Evolutionary conservation across 2,888 invertebrate genomes (phyloP).

Genomic region (Sarcophaga caerulescens): DNA sequence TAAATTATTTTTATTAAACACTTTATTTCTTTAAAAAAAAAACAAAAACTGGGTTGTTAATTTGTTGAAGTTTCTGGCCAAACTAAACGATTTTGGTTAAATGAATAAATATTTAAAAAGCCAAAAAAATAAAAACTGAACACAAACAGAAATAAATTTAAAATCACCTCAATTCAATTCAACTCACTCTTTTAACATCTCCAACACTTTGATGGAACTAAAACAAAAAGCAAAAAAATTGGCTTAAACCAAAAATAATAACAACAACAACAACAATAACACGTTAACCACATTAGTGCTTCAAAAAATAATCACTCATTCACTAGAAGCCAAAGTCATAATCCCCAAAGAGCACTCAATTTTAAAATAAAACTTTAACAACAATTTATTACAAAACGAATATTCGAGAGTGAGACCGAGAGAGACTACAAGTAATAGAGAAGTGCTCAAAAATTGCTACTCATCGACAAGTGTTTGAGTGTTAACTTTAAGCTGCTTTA

Average conservation of each 20-base stretch:
- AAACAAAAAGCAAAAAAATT: conserved; percentile 9
- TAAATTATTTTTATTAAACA: conserved; percentile 35
- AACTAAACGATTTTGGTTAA: conserved; percentile 78
- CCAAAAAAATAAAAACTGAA: not conserved
- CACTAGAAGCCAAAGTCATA: too few species aligned
- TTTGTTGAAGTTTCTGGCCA: conserved; percentile 78
- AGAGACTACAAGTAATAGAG: too few species aligned
- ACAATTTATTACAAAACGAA: too few species aligned
- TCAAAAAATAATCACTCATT: too few species aligned
- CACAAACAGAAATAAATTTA: too few species aligned
- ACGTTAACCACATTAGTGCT: conserved; percentile 22
- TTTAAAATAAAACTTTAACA: too few species aligned
- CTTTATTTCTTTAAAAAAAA: not conserved
- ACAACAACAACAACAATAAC: not conserved
- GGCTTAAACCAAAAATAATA: conserved; percentile 19
- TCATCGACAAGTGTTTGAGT: too few species aligned
- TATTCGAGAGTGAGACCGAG: too few species aligned
- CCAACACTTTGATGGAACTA: conserved; percentile 14
- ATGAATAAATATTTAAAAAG: conserved; percentile 80
- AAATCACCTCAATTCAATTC: conserved; percentile 58
- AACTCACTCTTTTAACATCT: not conserved
- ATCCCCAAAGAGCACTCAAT: too few species aligned
- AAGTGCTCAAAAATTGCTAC: too few species aligned
- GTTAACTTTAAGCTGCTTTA: too few species aligned
- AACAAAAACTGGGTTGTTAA: conserved; percentile 72